Evolutionary conservation across 2,888 invertebrate species (phyloP).

Genomic region (Zygaena filipendulae): DNA sequence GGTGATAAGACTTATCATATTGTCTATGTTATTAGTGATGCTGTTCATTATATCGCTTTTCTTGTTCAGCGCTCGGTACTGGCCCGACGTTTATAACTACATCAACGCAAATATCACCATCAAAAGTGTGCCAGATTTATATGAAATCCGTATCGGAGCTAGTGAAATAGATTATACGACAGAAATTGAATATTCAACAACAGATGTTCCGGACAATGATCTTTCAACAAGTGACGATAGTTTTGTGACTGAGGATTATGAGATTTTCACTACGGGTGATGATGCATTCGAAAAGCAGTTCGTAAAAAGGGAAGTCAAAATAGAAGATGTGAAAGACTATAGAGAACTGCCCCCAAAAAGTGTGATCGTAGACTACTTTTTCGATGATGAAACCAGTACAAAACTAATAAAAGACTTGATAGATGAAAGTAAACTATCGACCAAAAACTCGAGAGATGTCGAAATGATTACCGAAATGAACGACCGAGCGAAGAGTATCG

Average conservation of each 20-base stretch:
- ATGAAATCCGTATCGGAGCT: constrained; percentile 37
- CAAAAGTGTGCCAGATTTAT: constrained; percentile 44
- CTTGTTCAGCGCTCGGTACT: constrained; percentile 44
- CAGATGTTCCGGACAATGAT: constrained; percentile 24
- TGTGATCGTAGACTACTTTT: constrained; percentile 34
- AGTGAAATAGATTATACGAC: constrained; percentile 29
- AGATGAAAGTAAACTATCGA: constrained; percentile 31
- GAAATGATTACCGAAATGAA: constrained; percentile 25
- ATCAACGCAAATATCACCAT: constrained; percentile 52
- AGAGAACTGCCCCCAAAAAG: constrained; percentile 23
- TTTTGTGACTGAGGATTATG: constrained; percentile 27
- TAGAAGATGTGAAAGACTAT: constrained; percentile 24
- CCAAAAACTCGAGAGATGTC: constrained; percentile 28
- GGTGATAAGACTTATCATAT: constrained; percentile 32
- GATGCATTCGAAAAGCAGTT: no score
- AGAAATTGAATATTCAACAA: constrained; percentile 30
- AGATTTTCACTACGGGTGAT: constrained; percentile 27
- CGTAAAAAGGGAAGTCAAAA: constrained; percentile 21
- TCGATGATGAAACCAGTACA: constrained; percentile 26
- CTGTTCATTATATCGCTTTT: constrained; percentile 38
- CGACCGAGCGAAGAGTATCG: constrained; percentile 2
- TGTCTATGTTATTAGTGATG: constrained; percentile 39
- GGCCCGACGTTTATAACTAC: constrained; percentile 52
- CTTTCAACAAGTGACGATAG: constrained; percentile 21
- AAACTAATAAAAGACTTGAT: constrained; percentile 30